phyloP scores from a whole-genome alignment of 2,888 invertebrate species.

The Brachyptera risi region DNA sequence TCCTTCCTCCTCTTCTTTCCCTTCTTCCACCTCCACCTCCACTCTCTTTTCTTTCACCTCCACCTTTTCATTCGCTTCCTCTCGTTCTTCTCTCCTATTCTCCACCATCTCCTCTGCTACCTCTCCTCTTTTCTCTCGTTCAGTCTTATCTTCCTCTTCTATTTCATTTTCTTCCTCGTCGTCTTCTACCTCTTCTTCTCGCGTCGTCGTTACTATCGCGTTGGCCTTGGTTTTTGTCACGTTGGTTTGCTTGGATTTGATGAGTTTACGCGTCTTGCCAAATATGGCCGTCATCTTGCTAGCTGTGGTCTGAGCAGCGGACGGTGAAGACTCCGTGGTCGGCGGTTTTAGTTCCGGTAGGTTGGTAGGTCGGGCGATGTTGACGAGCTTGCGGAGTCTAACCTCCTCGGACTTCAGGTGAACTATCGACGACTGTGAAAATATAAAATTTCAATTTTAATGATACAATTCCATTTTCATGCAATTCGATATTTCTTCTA shows the following conservation, averaged over 20 bases:
- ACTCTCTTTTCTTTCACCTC: constrained; percentile 38
- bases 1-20: constrained; percentile 21
- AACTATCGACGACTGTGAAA: constrained; percentile 58
- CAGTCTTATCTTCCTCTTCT: constrained; percentile 9
- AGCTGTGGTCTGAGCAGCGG: constrained; percentile 37
- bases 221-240: background rate
- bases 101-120: constrained; percentile 15
- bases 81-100: constrained; percentile 30
- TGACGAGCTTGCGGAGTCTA: constrained; percentile 64
- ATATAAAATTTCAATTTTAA: too few relatives aligned
- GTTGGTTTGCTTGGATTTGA: background rate
- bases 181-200: constrained; percentile 33
- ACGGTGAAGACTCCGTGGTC: constrained; percentile 31
- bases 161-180: constrained; percentile 1
- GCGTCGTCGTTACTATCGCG: background rate
- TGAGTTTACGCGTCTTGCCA: background rate
- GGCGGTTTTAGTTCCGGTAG: constrained; percentile 51
- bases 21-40: constrained; percentile 28
- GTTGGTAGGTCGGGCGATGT: constrained; percentile 66
- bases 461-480: too few relatives aligned
- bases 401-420: constrained; percentile 65
- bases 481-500: too few relatives aligned
- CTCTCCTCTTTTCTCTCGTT: constrained; percentile 12
- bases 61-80: constrained; percentile 36
- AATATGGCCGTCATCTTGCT: constrained; percentile 6